These are phyloP conservation scores for Allolobophora icterica DNA, from an alignment of 2,888 invertebrate species.

Conservation along the genomic window DNA sequence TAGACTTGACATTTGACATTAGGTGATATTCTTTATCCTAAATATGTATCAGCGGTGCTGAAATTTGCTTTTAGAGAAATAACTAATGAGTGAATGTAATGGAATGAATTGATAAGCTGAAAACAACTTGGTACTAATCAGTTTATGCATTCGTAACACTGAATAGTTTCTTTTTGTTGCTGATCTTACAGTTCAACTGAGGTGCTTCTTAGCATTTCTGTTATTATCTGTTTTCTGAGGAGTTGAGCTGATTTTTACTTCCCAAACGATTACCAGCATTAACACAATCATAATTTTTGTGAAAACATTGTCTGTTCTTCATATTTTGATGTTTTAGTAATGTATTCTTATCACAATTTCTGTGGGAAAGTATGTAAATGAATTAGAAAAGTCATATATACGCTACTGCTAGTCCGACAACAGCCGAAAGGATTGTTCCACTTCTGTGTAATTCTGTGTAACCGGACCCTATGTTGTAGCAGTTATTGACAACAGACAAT, in stretches of 20 bases:
- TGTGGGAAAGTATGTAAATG: slow-evolving; percentile 8
- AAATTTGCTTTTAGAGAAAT: neutral
- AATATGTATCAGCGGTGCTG: neutral
- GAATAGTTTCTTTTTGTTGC: too few species aligned
- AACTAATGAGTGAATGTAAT: neutral
- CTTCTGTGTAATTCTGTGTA: neutral
- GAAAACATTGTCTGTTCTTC: neutral
- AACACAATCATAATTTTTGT: neutral
- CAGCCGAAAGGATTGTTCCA: neutral
- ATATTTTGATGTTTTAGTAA: neutral
- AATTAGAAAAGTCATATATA: neutral
- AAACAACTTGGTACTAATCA: neutral
- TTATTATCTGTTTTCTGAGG: neutral
- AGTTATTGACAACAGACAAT: neutral
- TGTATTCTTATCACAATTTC: neutral
- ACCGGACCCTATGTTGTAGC: neutral
- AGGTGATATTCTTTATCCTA: neutral
- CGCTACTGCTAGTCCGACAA: slow-evolving; percentile 6
- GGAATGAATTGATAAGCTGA: neutral
- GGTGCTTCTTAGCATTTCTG: neutral
- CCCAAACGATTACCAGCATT: neutral
- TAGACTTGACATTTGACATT: neutral
- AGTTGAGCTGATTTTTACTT: neutral
- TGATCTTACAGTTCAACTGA: too few species aligned
- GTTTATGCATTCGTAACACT: neutral